Conservation (phyloP, 2,797 vertebrate genomes). For the Sarcophilus harrisii region DNA sequence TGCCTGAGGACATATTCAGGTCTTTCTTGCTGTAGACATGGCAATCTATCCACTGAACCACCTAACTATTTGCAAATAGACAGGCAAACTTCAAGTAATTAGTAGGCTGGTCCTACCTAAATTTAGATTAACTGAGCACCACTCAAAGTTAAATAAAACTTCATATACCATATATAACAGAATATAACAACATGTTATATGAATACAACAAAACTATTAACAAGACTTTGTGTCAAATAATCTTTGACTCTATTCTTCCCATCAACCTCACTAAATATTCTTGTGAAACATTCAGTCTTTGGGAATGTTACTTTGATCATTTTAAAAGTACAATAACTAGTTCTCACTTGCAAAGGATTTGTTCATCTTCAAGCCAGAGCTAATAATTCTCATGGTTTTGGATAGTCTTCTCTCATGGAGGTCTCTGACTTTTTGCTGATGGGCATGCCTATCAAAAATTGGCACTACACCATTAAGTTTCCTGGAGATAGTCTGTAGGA, state of each 20-base stretch:
- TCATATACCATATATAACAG: neutral
- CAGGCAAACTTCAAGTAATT: neutral
- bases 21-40: too few species aligned
- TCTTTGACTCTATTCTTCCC: slow-evolving; percentile 21
- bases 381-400: slow-evolving; percentile 16
- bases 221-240: slow-evolving; percentile 4
- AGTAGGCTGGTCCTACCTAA: slow-evolving; percentile 37
- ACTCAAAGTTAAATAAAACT: slow-evolving; percentile 3
- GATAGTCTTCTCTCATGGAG: neutral
- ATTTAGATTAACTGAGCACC: slow-evolving; percentile 6
- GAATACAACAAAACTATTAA: slow-evolving; percentile 15
- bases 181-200: neutral
- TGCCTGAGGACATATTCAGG: neutral
- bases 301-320: slow-evolving; percentile 9
- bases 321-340: slow-evolving; percentile 9
- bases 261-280: slow-evolving; percentile 31
- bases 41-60: too few species aligned
- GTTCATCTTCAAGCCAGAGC: slow-evolving; percentile 43
- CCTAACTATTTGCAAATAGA: neutral
- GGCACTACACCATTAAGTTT: neutral
- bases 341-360: slow-evolving; percentile 21
- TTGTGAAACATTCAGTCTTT: slow-evolving; percentile 4
- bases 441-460: neutral
- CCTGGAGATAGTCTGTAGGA: neutral
- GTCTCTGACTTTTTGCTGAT: neutral